Evolutionary conservation across 1,140 invertebrate genomes (phyloP), one percentile per base, ranked within the genome.

Genomic region (Batillaria attramentaria): DNA sequence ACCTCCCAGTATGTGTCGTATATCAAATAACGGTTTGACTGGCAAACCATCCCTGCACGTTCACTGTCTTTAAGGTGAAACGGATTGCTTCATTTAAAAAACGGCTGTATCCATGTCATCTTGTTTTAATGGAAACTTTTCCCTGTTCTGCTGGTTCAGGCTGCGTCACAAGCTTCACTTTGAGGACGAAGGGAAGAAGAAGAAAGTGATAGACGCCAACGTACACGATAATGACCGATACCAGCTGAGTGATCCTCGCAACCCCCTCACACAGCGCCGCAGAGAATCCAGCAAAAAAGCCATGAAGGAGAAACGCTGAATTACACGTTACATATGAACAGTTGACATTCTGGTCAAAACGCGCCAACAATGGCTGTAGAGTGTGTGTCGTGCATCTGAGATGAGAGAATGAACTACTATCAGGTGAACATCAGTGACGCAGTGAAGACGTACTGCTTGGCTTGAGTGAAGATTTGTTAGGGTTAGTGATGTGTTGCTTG

Each of bases 221-320:
- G 87, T 92, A 6, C 79, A 87, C 41, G 93, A 94, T 76, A 95
- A 97, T 85, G 97, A 99, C 89, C 97, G 98, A 96, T 99, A 98
- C 90, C 97, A 98, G 87, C 97, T 98, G 78, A 95, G 95, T 87
- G 97, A 99, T 92, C 98, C 98, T 0, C 92, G 98, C 84, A 99
- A 99, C 93, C 95, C 96, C 0, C 90, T 99, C 0, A 99, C 97
- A 84, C 97, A 98, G 92, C 92, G 97, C 72, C 94, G 97, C 88
- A 92, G 97, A 79, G 96, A 94, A 83, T 88, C 89, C 43, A 87
- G 85, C 77, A 90, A 89, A 84, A 88, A 89, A 76, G 66, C 60
- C 31, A 78, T 78, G 77, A 70, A 33, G 28, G 33, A 37, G 37
- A 75, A 75, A 33, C 73, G 73, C 5, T 75, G 37, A n/a, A n/a